Percentiles rank a stretch among this genome's conserved stretches.
phyloP scores from a whole-genome alignment of 2,797 vertebrate species.

The Onychomys leucogaster region DNA sequence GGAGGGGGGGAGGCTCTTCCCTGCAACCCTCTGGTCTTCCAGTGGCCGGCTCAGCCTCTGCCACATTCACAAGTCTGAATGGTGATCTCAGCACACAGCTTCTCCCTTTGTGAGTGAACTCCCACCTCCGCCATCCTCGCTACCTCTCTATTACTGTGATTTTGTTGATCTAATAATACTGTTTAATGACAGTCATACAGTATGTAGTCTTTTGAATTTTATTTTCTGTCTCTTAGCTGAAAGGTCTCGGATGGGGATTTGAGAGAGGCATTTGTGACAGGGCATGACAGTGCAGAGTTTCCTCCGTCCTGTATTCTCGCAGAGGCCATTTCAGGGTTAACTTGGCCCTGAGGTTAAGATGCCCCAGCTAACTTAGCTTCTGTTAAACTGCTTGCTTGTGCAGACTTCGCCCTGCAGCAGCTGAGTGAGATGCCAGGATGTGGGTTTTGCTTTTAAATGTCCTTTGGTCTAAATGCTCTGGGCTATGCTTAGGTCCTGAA shows the following conservation, averaged over 20 bases:
- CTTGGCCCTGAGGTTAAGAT: not conserved
- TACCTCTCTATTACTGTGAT: not conserved
- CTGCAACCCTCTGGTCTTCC: not conserved
- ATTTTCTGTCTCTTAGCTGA: not conserved
- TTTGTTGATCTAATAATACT: not conserved
- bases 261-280: no score
- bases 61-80: not conserved
- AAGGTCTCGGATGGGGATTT: not conserved
- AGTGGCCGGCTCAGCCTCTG: not conserved
- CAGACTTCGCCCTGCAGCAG: not conserved
- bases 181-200: not conserved
- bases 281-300: not conserved
- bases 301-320: not conserved
- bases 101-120: not conserved
- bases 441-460: not conserved
- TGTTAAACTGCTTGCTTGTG: not conserved
- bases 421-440: not conserved
- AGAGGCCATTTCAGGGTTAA: not conserved
- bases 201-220: not conserved
- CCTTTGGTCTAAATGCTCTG: not conserved
- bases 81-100: not conserved
- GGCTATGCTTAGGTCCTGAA: not conserved
- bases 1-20: not conserved
- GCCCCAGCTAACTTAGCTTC: not conserved
- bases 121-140: no score